Percentiles rank a stretch among this genome's conserved stretches.
These are phyloP conservation scores for Drymodes brunneopygia DNA, from an alignment of 2,113 vertebrate genomes.

Conservation along the genomic window DNA sequence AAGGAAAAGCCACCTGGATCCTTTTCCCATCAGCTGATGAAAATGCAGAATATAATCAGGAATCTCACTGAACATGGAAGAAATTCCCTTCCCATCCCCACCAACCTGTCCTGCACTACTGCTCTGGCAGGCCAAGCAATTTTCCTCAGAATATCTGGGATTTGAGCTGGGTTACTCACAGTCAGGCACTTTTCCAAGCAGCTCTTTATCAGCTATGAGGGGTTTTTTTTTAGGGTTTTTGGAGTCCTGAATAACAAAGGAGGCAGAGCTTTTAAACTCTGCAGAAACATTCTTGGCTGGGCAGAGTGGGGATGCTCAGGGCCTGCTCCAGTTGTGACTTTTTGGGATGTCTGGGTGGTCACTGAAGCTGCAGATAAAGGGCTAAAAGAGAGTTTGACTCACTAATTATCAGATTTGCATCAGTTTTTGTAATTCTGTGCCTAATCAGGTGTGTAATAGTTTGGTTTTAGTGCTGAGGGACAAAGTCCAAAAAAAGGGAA, in stretches of 20 bases:
- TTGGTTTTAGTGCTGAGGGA: not conserved
- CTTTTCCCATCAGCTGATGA: not conserved
- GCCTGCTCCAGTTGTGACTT: not conserved
- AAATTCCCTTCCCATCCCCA: not conserved
- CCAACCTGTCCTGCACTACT: not conserved
- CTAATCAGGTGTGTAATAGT: not conserved
- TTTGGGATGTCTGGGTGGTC: not conserved
- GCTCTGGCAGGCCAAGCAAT: not conserved
- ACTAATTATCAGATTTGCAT: not conserved
- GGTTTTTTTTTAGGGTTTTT: constrained; percentile 5
- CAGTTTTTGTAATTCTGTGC: not conserved
- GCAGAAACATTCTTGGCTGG: not conserved
- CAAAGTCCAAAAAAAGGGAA: not conserved
- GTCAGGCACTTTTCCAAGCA: constrained; percentile 13
- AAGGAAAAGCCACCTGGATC: not conserved
- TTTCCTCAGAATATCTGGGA: not conserved
- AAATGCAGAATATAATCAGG: not conserved
- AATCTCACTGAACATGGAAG: not conserved
- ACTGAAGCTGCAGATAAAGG: not conserved
- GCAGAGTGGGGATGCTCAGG: not conserved
- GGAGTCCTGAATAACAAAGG: not conserved
- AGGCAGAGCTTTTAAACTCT: not conserved
- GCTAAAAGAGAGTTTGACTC: not conserved
- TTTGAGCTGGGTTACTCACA: not conserved
- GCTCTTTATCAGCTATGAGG: not conserved